Percentiles rank a stretch among this genome's conserved stretches.
Evolutionary conservation across 2,888 invertebrate species (phyloP).

Genomic region (Alcis repandata): DNA sequence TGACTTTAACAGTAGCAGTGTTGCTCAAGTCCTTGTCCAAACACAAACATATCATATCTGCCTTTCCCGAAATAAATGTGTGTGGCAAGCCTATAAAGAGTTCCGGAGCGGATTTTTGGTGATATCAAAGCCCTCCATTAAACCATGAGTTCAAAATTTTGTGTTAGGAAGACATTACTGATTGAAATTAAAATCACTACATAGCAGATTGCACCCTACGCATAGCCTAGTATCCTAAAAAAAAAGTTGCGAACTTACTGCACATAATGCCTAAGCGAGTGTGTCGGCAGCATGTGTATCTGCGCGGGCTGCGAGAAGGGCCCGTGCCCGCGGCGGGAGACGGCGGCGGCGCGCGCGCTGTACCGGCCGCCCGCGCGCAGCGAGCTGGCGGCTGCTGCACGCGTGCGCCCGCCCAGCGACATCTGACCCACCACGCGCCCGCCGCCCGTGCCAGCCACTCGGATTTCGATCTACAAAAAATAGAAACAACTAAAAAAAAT

Average conservation of each 20-base stretch:
- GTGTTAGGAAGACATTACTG: too few species aligned
- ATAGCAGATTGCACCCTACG: too few species aligned
- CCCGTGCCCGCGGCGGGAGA: conserved; percentile 95
- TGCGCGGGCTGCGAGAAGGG: conserved; percentile 93
- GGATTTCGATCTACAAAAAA: conserved; percentile 73
- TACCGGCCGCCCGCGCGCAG: conserved; percentile 94
- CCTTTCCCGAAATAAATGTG: too few species aligned
- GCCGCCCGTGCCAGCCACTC: conserved; percentile 70
- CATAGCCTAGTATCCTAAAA: too few species aligned
- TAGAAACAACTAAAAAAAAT: not conserved
- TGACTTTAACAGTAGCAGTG: too few species aligned
- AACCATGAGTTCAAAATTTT: too few species aligned
- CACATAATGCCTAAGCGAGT: conserved; percentile 80
- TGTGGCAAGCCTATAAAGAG: too few species aligned
- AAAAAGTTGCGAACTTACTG: conserved; percentile 66
- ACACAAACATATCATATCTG: too few species aligned
- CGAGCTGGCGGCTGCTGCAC: conserved; percentile 96
- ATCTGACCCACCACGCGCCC: conserved; percentile 90
- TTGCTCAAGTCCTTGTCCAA: too few species aligned
- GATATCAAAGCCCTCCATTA: too few species aligned
- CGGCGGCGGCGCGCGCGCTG: conserved; percentile 95
- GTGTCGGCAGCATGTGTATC: conserved; percentile 89
- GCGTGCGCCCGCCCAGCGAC: conserved; percentile 94
- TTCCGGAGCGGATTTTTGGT: too few species aligned
- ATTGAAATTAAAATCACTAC: too few species aligned